Percentiles rank a stretch among this genome's conserved stretches.
These are phyloP conservation scores for Nyctibius grandis DNA, from an alignment of 2,797 vertebrate genomes.

Conservation along the genomic window DNA sequence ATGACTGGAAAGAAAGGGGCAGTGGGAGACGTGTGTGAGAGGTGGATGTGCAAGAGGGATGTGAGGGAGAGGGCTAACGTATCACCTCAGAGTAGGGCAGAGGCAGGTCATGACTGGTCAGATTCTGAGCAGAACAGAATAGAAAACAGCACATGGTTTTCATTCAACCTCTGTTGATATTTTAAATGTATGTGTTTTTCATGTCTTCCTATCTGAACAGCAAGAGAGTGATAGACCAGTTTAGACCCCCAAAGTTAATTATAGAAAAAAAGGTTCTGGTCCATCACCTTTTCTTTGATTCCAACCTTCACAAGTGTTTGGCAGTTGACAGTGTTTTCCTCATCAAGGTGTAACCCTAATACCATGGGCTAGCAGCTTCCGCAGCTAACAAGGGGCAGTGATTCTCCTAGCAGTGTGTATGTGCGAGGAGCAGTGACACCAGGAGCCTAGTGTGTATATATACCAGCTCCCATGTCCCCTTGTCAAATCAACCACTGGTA, in stretches of 20 bases:
- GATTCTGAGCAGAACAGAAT: background rate
- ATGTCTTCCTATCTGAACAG: background rate
- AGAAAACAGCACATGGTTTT: background rate
- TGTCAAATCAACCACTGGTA: background rate
- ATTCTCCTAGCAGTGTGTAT: background rate
- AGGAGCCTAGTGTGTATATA: background rate
- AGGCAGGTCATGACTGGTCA: background rate
- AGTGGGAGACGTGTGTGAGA: background rate
- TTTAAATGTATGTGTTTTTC: background rate
- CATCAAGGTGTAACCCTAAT: background rate
- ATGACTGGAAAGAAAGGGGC: background rate
- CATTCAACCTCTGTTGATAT: background rate
- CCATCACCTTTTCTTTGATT: background rate
- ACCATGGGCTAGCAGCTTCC: background rate
- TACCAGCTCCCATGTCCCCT: background rate
- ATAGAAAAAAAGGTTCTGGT: background rate
- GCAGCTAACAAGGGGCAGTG: background rate
- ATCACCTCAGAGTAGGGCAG: background rate
- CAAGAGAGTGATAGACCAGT: background rate
- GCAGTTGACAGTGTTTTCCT: background rate
- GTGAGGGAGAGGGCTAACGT: background rate
- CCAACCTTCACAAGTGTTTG: background rate
- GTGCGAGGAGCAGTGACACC: background rate
- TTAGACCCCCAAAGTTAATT: background rate
- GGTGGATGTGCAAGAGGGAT: background rate